Evolutionary conservation across 2,797 vertebrate genomes (phyloP), one percentile per base, ranked within the genome.

Genomic region (Esox lucius): DNA sequence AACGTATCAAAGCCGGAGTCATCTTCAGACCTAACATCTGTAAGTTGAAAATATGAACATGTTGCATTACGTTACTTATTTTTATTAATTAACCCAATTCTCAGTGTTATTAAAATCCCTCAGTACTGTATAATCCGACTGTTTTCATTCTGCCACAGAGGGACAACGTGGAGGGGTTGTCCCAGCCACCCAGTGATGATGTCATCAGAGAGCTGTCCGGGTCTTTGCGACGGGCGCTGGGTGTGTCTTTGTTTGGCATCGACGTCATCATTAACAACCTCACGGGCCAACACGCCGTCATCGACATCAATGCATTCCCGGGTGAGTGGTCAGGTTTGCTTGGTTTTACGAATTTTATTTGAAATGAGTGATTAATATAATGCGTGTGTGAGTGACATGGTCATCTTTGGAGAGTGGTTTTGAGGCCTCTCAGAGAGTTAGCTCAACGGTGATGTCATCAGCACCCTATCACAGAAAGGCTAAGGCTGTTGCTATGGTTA

Each of bases 181-280:
- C 95, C 51, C 95, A 95, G 88, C 94, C 93, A 3, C 98, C 98
- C 0, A 96, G 87, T 0, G 95, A 98, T 0, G 97, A 98, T 0
- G 96, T 99, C 80, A 99, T 99, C 92, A 92, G 95, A 82, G 95
- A 95, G 89, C 89, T 99, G 78, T 98, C 96, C 48, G 94, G 94
- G 89, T 95, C 95, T 0, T 89, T 99, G 84, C 91, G 96, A 24
- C 95, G 97, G 87, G 94, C 95, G 0, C 94, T 99, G 75, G 96
- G 95, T 2, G 95, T 98, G 87, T 98, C 98, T 0, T 94, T 99
- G 69, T 98, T 99, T 22, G 98, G 98, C 68, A 99, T 99, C 0
- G 98, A 99, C 61, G 95, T 99, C 83, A 99, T 99, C 88, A 99
- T 99, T 85, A 98, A 98, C 90, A 99, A 99, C 89, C 96, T 96